A percentile compares a stretch with the other conserved stretches of the same genome.
Evolutionary conservation across 2,113 vertebrate genomes (phyloP).

Genomic region (Forbesichthys papilliferus): DNA sequence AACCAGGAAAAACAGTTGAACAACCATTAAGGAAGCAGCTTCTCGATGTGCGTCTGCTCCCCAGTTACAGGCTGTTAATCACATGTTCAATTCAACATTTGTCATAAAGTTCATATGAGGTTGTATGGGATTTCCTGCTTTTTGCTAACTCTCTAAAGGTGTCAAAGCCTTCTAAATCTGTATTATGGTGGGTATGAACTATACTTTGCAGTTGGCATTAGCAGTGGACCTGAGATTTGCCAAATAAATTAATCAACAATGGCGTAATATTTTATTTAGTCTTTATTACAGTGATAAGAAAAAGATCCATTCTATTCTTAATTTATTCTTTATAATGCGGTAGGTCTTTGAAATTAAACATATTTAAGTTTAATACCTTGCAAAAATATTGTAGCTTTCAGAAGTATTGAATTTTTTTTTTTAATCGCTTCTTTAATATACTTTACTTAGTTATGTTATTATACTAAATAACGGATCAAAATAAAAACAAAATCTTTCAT

Average conservation of each 20-base stretch:
- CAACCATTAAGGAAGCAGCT: conserved; percentile 53
- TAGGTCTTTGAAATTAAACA: no score
- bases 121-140: conserved; percentile 16
- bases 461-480: no score
- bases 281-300: no score
- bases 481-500: no score
- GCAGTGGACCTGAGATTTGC: conserved; percentile 49
- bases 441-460: no score
- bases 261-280: conserved; percentile 27
- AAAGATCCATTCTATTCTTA: conserved; percentile 2
- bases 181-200: conserved; percentile 43
- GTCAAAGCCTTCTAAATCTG: conserved; percentile 30
- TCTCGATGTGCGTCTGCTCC: conserved; percentile 46
- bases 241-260: conserved; percentile 55
- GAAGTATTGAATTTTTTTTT: no score
- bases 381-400: no score
- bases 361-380: no score
- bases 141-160: conserved; percentile 24
- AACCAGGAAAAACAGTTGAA: conserved; percentile 57
- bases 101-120: not conserved
- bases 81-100: no score
- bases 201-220: conserved; percentile 30
- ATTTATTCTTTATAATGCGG: conserved; percentile 4
- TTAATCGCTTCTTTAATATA: no score
- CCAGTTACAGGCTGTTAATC: conserved; percentile 55